phyloP scores from a whole-genome alignment of 2,113 vertebrate species.

The Vidua macroura region DNA sequence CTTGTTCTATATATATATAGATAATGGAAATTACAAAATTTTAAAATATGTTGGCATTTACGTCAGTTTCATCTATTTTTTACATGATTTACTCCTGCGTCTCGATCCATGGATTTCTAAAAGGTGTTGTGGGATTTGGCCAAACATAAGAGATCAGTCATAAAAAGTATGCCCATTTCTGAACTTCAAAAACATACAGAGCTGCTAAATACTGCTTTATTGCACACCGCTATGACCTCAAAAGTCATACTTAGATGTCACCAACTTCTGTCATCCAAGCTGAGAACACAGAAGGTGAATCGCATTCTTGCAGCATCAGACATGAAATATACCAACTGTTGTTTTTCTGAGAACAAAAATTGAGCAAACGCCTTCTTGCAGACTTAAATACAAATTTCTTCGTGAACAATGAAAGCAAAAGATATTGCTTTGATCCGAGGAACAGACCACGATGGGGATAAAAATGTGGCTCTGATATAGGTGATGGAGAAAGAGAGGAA shows the following conservation, averaged over 20 bases:
- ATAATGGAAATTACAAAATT: conserved; percentile 28
- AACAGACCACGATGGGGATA: neutral
- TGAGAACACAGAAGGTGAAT: conserved; percentile 16
- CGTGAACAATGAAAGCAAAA: neutral
- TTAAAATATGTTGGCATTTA: conserved; percentile 36
- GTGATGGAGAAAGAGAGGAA: neutral
- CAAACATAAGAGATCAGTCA: neutral
- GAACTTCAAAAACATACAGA: neutral
- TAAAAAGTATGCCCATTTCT: neutral
- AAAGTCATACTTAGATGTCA: neutral
- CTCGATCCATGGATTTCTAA: neutral
- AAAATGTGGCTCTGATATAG: neutral
- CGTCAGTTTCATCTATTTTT: conserved; percentile 34
- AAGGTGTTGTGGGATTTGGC: neutral
- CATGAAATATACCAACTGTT: neutral
- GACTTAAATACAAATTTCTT: neutral
- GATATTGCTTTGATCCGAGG: neutral
- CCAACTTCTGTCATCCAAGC: neutral
- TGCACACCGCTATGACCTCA: neutral
- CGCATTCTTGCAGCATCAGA: neutral
- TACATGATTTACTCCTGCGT: neutral
- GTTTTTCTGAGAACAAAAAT: neutral
- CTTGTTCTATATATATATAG: neutral
- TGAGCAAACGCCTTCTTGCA: neutral
- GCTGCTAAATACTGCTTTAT: neutral